Base-by-base conservation (phyloP, 2,797 vertebrate genomes). In the Limosa lapponica region DNA sequence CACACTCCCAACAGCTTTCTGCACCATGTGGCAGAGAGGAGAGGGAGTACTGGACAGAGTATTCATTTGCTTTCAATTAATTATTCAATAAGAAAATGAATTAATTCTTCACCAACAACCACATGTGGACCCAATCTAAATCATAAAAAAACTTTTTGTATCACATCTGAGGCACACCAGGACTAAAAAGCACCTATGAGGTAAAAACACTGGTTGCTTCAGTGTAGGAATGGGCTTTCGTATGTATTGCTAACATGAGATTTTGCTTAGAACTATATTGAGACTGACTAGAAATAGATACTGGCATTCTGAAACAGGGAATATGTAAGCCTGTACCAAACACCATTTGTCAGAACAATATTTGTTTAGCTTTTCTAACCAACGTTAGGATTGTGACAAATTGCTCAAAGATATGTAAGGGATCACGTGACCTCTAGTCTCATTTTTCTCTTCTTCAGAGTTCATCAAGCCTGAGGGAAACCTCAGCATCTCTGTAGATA, bases 1-100 rank as follows among this genome's bases (percentile, higher is more conserved):
- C 55, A 73, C 15, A 9, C 19, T 59, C 17, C 15, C 28, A 67
- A 32, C 2, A 55, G 16, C 43, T 11, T 32, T 59, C 49, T 43
- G n/a, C 7, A 36, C 39, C 34, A 43, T 0, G 0, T 2, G 1
- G 25, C 23, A 79, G 37, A 23, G 14, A 83, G 5, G 7, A 77
- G 30, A 62, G 22, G 1, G 25, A 55, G 8, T 30, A 30, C 0
- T 39, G 20, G n/a, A 36, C 11, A 3, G 27, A 46, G 18, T 24
- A 27, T 13, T 44, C 9, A 14, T 36, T 77, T 52, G 18, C 18
- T 80, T 64, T 46, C 64, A 58, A 11, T 19, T 15, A 67, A 46
- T 48, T 48, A 51, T 28, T 13, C 27, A 58, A 7, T 9, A 59
- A 14, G 6, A 24, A 59, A 88, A 84, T 11, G 0, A 81, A 70